Evolutionary conservation across 2,888 invertebrate species (phyloP), one percentile per base, ranked within the genome.

Genomic region (Acheta domesticus): DNA sequence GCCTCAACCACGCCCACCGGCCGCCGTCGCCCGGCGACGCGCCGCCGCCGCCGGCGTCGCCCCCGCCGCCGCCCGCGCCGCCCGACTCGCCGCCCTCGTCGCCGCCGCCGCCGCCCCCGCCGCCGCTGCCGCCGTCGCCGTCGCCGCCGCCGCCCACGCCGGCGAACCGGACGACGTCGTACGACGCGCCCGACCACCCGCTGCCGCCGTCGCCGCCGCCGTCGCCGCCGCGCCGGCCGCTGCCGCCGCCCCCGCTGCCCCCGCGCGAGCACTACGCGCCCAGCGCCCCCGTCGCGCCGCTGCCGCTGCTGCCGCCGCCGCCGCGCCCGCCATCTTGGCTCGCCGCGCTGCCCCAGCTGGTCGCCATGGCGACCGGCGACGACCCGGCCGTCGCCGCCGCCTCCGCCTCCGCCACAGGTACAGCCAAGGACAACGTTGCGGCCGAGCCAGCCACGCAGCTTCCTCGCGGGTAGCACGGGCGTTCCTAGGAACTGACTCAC

Each of bases 261-360:
- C 36, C 36, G 36, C 36, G 36, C 36, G 36, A 75, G 23, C 85
- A 85, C 19, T 75, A 80, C 12, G 77, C 80, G 11, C 49, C 78
- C n/a, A 14, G 14, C 50, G 21, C 80, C 80, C 20, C 78, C 80
- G 23, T 78, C 80, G 74, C 77, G 80, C 78, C 80, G 12, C 79
- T 75, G 20, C 16, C 77, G 80, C 78, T 80, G 12, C 79, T 75
- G 20, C 16, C 49, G 49, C 80, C 81, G 62, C 80, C 82, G 20
- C 80, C 80, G 21, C 49, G 81, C 75, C 80, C 82, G 8, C 80
- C 80, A n/a, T 79, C 82, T 20, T 82, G 78, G 79, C 76, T 81
- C 76, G 49, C 78, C 50, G 73, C 80, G 77, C 77, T 79, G 80
- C 74, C 81, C 11, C 76, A 48, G 21, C 75, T 77, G 77, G 79